These are phyloP conservation scores for Macquaria australasica DNA, from an alignment of 2,113 vertebrate genomes.

Conservation along the genomic window DNA sequence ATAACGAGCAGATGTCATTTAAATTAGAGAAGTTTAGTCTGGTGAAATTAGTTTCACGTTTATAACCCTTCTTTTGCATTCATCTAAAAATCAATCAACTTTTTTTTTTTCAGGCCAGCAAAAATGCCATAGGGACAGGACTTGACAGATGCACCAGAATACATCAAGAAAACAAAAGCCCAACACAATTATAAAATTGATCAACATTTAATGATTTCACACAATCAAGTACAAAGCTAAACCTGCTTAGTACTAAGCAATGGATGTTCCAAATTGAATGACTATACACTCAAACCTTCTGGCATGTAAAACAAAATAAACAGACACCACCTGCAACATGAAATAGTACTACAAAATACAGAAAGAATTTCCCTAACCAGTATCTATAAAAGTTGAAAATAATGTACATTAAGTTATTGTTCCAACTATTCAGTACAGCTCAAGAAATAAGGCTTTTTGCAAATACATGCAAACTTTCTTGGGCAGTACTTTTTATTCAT, in stretches of 20 bases:
- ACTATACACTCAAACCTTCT: conserved; percentile 36
- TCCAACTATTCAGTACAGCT: conserved; percentile 50
- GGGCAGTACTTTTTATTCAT: conserved; percentile 34
- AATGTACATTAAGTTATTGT: conserved; percentile 25
- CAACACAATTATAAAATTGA: conserved; percentile 67
- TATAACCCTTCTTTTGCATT: conserved; percentile 11
- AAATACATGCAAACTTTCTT: conserved; percentile 60
- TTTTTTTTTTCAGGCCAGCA: neutral
- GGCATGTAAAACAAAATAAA: conserved; percentile 45
- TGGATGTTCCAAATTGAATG: conserved; percentile 32
- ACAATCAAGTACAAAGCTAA: conserved; percentile 70
- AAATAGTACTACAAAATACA: conserved; percentile 49
- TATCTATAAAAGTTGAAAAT: conserved; percentile 50
- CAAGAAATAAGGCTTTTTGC: conserved; percentile 67
- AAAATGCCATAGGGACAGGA: neutral
- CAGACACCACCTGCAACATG: conserved; percentile 46
- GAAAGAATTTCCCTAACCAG: conserved; percentile 31
- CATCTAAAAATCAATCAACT: neutral
- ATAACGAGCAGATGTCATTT: neutral
- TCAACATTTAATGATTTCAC: conserved; percentile 80
- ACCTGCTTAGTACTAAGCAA: conserved; percentile 44
- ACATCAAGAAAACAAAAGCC: conserved; percentile 53
- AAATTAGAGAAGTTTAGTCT: neutral
- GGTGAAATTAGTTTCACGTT: neutral
- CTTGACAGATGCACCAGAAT: conserved; percentile 10